Evolutionary conservation across 2,113 vertebrate species (phyloP).

Genomic region (Lepus timidus): DNA sequence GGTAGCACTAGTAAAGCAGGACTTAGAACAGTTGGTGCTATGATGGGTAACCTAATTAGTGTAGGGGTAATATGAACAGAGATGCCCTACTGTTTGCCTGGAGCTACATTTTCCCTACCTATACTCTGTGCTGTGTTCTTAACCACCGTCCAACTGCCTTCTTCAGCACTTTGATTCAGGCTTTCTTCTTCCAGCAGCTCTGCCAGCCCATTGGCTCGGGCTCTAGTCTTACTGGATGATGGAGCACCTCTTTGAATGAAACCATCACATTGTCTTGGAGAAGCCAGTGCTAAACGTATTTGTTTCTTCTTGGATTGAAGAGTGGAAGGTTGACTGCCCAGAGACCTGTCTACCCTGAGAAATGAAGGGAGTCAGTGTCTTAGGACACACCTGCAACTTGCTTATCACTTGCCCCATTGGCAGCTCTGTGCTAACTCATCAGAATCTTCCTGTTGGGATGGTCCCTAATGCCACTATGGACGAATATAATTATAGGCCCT

Average conservation of each 20-base stretch:
- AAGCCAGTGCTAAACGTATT: not conserved
- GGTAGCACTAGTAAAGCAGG: not conserved
- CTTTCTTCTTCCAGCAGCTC: not conserved
- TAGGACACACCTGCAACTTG: not conserved
- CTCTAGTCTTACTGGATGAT: not conserved
- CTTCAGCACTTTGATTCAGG: not conserved
- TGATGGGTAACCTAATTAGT: too few species aligned
- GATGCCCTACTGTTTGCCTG: not conserved
- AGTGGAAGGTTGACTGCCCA: not conserved
- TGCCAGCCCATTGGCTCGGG: not conserved
- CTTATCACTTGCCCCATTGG: not conserved
- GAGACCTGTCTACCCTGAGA: not conserved
- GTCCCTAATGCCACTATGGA: not conserved
- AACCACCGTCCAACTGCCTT: accelerated
- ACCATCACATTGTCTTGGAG: not conserved
- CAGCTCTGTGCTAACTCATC: not conserved
- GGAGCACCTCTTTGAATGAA: not conserved
- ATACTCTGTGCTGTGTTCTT: not conserved
- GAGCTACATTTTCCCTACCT: not conserved
- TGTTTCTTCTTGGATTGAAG: not conserved
- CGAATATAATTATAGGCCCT: not conserved
- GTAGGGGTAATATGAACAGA: not conserved
- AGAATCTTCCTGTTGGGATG: not conserved
- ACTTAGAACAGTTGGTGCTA: too few species aligned
- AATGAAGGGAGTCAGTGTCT: not conserved